These are phyloP conservation scores for Pseudolycoriella hygida DNA, from an alignment of 2,888 invertebrate genomes.

Conservation along the genomic window DNA sequence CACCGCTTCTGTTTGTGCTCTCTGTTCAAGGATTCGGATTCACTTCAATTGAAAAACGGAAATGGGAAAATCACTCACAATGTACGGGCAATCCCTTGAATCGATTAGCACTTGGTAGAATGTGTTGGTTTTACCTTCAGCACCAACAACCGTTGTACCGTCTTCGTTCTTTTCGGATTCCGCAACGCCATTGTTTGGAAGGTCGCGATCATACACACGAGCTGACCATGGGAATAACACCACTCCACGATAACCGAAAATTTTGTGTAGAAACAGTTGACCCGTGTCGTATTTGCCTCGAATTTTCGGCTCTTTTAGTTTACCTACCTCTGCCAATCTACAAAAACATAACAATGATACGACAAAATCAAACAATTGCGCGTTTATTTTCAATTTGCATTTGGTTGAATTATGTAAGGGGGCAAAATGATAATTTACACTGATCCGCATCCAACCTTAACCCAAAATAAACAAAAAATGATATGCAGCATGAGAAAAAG, in stretches of 20 bases:
- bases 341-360: neutral
- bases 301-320: slow-evolving; percentile 69
- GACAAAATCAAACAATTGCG: too few species aligned
- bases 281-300: slow-evolving; percentile 90
- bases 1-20: slow-evolving; percentile 96
- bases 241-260: slow-evolving; percentile 95
- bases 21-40: too few species aligned
- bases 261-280: slow-evolving; percentile 85
- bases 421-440: too few species aligned
- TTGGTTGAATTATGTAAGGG: too few species aligned
- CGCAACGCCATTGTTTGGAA: slow-evolving; percentile 17
- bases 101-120: slow-evolving; percentile 98
- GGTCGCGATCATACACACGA: slow-evolving; percentile 83
- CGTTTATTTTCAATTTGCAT: too few species aligned
- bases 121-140: slow-evolving; percentile 79
- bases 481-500: too few species aligned
- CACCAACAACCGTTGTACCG: slow-evolving; percentile 36
- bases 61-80: slow-evolving; percentile 56
- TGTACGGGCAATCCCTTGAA: slow-evolving; percentile 88
- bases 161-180: slow-evolving; percentile 17
- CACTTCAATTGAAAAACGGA: slow-evolving; percentile 4
- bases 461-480: too few species aligned
- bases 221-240: slow-evolving; percentile 95
- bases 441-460: too few species aligned
- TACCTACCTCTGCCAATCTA: slow-evolving; percentile 89